These are phyloP conservation scores for Cyphomyrus discorhynchus DNA, from an alignment of 2,113 vertebrate genomes.

Conservation along the genomic window DNA sequence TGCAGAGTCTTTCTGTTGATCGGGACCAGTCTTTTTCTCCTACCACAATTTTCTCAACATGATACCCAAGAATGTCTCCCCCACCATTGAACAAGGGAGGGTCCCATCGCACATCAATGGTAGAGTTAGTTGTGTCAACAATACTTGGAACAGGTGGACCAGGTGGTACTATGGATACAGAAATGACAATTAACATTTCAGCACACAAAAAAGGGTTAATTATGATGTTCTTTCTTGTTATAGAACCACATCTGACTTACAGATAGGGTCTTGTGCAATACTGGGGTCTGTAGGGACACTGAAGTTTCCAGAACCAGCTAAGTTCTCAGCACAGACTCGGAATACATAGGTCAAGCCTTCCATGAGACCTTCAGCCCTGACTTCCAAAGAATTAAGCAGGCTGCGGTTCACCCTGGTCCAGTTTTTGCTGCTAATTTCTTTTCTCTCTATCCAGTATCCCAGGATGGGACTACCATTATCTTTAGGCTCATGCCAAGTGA, in stretches of 20 bases:
- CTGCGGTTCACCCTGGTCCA: slow-evolving; percentile 87
- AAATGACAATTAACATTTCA: neutral
- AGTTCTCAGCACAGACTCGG: slow-evolving; percentile 93
- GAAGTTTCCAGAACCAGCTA: slow-evolving; percentile 91
- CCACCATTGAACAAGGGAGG: slow-evolving; percentile 87
- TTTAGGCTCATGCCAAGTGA: slow-evolving; percentile 95
- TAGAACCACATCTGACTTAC: slow-evolving; percentile 62
- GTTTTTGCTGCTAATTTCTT: slow-evolving; percentile 91
- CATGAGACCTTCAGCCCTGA: slow-evolving; percentile 73
- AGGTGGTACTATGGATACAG: slow-evolving; percentile 71
- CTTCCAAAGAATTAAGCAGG: slow-evolving; percentile 74
- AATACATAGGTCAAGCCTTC: slow-evolving; percentile 93
- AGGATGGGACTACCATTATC: slow-evolving; percentile 94
- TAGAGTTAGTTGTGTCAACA: slow-evolving; percentile 75
- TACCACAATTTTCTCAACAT: slow-evolving; percentile 80
- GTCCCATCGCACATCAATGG: slow-evolving; percentile 79
- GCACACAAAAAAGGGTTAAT: neutral
- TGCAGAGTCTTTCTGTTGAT: slow-evolving; percentile 81
- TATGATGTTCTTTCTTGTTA: neutral
- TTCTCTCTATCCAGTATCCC: slow-evolving; percentile 96
- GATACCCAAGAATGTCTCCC: slow-evolving; percentile 86
- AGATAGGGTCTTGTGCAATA: slow-evolving; percentile 76
- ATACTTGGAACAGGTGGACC: slow-evolving; percentile 81
- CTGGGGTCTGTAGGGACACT: slow-evolving; percentile 85
- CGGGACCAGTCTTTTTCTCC: slow-evolving; percentile 88